Conservation (phyloP, 2,888 invertebrate species). For the Doris montereyensis region DNA sequence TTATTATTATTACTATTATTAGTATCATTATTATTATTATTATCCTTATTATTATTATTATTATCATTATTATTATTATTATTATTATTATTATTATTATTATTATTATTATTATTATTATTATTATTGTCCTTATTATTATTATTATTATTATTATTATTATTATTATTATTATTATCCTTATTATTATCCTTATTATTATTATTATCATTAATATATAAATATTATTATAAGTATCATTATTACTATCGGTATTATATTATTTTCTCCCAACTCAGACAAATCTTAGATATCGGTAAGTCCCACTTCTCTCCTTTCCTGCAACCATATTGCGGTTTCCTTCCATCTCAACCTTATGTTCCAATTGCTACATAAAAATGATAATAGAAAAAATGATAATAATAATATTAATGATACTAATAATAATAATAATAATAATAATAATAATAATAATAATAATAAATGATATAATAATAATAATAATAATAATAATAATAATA, state of each 20-base stretch:
- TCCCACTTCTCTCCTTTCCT: too few relatives aligned
- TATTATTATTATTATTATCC: slow-evolving; percentile 1
- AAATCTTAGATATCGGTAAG: too few relatives aligned
- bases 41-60: slow-evolving; percentile 3
- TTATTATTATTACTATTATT: background rate
- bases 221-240: background rate
- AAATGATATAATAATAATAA: too few relatives aligned
- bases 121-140: background rate
- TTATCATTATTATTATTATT: slow-evolving; percentile 21
- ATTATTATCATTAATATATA: background rate
- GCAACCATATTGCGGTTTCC: too few relatives aligned
- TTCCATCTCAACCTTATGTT: too few relatives aligned
- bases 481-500: too few relatives aligned
- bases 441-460: too few relatives aligned
- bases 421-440: too few relatives aligned
- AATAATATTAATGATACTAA: too few relatives aligned
- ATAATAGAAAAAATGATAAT: too few relatives aligned
- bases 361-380: too few relatives aligned
- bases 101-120: slow-evolving; percentile 7
- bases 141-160: slow-evolving; percentile 3
- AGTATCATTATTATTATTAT: slow-evolving; percentile 17
- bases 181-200: background rate
- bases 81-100: background rate
- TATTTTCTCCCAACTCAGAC: background rate
- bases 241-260: background rate